Evolutionary conservation across 2,113 vertebrate genomes (phyloP), one percentile per base, ranked within the genome.

Genomic region (Colossoma macropomum): DNA sequence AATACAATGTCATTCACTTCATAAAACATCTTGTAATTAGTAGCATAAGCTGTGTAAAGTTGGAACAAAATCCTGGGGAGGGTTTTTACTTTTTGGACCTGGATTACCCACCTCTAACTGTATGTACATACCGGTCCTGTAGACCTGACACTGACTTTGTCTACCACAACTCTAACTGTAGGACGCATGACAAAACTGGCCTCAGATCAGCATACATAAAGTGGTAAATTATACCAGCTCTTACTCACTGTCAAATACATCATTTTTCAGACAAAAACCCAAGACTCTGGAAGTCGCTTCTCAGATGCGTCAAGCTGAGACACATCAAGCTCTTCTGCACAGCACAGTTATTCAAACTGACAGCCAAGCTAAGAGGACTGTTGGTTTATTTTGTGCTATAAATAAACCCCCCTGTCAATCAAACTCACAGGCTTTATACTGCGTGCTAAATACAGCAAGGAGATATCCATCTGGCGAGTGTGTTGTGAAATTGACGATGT

Each of bases 391-490:
- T 21, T 56, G 25, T 56, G 41, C 34, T 74, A 82, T 75, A 69
- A 82, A 82, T 86, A 86, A 82, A 74, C 27, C 10, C 27, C 10
- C 32, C 75, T 23, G 62, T 62, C 80, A 54, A 85, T 85, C 73
- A 81, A 81, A 70, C 27, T 27, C 52, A 27, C 34, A 21, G 41
- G 34, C 23, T 45, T 10, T 71, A 41, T 25, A 71, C 32, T 68
- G 65, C 38, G 27, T 4, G 25, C 66, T 79, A 66, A 86, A 77
- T 56, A 75, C 9, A 62, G 19, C 4, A 25, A 48, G 54, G 48
- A 52, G 63, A 68, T 52, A 54, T 17, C 56, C 38, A 83, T 80
- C 65, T 76, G 85, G 41, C 59, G 50, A 65, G 62, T 79, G 71
- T 78, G 74, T 70, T 76, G 70, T 68, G 71, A 83, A 71, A 54